phyloP scores from a whole-genome alignment of 2,797 vertebrate species.

The Rhadinocentrus ornatus region DNA sequence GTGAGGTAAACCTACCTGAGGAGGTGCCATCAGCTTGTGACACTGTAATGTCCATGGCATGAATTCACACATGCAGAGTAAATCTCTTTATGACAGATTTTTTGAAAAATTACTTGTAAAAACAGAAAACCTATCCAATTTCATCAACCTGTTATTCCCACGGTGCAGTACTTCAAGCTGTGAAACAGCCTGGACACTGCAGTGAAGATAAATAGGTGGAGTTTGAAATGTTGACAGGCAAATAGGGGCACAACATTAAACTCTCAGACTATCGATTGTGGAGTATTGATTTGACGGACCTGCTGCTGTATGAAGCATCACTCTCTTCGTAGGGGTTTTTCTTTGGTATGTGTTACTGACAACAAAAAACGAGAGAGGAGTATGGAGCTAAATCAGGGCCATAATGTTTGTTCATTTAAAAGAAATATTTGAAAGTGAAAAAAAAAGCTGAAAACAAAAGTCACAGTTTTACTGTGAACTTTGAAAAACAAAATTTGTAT shows the following conservation, averaged over 20 bases:
- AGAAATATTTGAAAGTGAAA: too few relatives aligned
- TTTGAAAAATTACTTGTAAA: slow-evolving; percentile 34
- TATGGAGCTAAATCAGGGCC: too few relatives aligned
- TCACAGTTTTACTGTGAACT: too few relatives aligned
- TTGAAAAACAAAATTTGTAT: too few relatives aligned
- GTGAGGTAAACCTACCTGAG: slow-evolving; percentile 69
- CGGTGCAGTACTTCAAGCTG: slow-evolving; percentile 42
- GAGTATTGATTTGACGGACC: slow-evolving; percentile 50
- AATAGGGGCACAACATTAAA: slow-evolving; percentile 55
- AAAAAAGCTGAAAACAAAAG: too few relatives aligned
- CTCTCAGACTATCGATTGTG: slow-evolving; percentile 58
- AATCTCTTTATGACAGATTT: slow-evolving; percentile 30
- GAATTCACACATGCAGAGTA: slow-evolving; percentile 22
- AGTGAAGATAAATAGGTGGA: slow-evolving; percentile 71
- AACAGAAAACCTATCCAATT: slow-evolving; percentile 25
- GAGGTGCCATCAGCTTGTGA: slow-evolving; percentile 51
- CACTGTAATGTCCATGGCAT: slow-evolving; percentile 58
- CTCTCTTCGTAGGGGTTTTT: slow-evolving; percentile 33
- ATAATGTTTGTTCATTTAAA: too few relatives aligned
- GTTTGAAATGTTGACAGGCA: slow-evolving; percentile 61
- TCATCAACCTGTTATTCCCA: slow-evolving; percentile 42
- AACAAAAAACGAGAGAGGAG: slow-evolving; percentile 16
- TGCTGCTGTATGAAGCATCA: slow-evolving; percentile 41
- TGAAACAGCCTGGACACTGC: slow-evolving; percentile 36
- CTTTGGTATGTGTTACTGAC: slow-evolving; percentile 12